Conservation (phyloP, 2,113 vertebrate genomes). For the Ptilorrhoa leucosticta region DNA sequence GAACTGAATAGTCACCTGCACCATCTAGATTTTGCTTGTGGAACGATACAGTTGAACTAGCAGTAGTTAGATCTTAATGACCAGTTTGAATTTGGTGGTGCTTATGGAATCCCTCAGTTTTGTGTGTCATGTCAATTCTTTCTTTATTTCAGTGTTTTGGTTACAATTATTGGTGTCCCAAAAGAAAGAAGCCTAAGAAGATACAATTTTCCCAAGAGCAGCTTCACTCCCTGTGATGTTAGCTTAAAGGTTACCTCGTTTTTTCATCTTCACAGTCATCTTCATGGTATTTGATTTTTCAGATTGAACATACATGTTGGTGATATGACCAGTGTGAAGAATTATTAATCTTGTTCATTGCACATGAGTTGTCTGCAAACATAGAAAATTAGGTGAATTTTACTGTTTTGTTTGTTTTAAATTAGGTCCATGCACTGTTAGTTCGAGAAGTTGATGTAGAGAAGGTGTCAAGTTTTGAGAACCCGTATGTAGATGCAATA, state of each 20-base stretch:
- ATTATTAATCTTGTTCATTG: neutral
- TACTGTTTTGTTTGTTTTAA: slow-evolving; percentile 25
- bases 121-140: neutral
- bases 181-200: neutral
- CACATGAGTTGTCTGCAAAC: neutral
- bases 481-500: slow-evolving; percentile 86
- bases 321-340: neutral
- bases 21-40: neutral
- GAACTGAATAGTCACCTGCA: neutral
- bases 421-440: slow-evolving; percentile 81
- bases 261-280: neutral
- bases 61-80: neutral
- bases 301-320: rapidly evolving
- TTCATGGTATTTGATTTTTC: neutral
- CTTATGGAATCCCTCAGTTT: neutral
- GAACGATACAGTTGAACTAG: neutral
- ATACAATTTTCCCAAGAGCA: neutral
- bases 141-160: neutral
- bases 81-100: neutral
- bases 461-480: slow-evolving; percentile 81
- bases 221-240: neutral
- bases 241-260: neutral
- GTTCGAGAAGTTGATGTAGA: slow-evolving; percentile 84
- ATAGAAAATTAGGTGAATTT: neutral
- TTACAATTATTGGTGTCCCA: neutral